Conservation (phyloP, 2,888 invertebrate genomes). For the Sinotaia quadrata region DNA sequence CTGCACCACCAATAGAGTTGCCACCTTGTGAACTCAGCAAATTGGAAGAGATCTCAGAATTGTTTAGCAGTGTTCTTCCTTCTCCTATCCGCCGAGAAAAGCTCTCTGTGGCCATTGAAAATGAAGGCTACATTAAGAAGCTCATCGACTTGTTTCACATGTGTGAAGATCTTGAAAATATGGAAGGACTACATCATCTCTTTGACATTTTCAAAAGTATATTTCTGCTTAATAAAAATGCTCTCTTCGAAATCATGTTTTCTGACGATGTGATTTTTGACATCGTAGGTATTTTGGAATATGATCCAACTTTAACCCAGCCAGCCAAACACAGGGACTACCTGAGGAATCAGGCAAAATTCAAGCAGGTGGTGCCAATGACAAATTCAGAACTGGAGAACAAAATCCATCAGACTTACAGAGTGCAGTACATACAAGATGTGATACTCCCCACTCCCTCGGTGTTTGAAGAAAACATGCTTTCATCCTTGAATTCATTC, state of each 20-base stretch:
- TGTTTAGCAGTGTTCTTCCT: constrained; percentile 76
- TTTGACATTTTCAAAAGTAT: constrained; percentile 99
- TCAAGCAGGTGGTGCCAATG: constrained; percentile 85
- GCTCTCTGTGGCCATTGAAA: constrained; percentile 91
- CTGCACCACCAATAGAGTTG: constrained; percentile 92
- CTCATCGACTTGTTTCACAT: constrained; percentile 94
- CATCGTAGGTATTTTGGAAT: constrained; percentile 94
- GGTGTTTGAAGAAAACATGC: constrained; percentile 98
- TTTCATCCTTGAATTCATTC: constrained; percentile 97
- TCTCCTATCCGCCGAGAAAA: constrained; percentile 94
- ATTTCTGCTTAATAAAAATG: constrained; percentile 97
- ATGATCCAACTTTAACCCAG: constrained; percentile 84
- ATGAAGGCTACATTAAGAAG: constrained; percentile 95
- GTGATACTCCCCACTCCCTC: constrained; percentile 98
- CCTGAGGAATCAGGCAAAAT: constrained; percentile 87
- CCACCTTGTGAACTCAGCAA: constrained; percentile 95
- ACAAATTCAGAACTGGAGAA: constrained; percentile 93
- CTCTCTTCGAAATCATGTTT: constrained; percentile 97
- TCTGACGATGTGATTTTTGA: constrained; percentile 93
- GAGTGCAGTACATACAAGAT: constrained; percentile 98
- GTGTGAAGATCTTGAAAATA: constrained; percentile 96
- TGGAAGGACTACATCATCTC: constrained; percentile 88
- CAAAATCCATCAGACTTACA: constrained; percentile 99
- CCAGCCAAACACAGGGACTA: constrained; percentile 89
- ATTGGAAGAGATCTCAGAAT: constrained; percentile 93